Evolutionary conservation across 2,797 vertebrate genomes (phyloP).

Genomic region (Spatula versicolor): DNA sequence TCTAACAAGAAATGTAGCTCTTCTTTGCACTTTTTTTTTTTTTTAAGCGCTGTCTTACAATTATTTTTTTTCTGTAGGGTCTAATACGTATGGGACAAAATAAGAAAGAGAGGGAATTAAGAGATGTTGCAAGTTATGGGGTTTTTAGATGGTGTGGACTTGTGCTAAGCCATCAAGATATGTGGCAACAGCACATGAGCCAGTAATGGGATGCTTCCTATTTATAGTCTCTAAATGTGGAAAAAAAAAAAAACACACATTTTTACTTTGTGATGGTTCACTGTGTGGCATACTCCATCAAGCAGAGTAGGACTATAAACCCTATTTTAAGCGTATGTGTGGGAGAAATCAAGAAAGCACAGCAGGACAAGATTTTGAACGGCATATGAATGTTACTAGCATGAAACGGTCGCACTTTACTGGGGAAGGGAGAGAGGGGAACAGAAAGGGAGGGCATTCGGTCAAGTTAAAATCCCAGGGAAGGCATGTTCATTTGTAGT

Average conservation of each 20-base stretch:
- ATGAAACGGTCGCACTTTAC: background rate
- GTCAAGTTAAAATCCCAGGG: background rate
- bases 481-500: background rate
- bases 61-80: background rate
- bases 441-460: background rate
- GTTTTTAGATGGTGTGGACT: background rate
- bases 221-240: constrained; percentile 1
- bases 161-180: background rate
- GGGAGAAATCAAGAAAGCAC: constrained; percentile 29
- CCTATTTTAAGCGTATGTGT: constrained; percentile 8
- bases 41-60: background rate
- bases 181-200: background rate
- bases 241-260: background rate
- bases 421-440: background rate
- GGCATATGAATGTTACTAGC: background rate
- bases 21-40: background rate
- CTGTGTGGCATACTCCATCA: constrained; percentile 5
- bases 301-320: constrained; percentile 4
- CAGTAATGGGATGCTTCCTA: background rate
- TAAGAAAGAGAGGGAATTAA: background rate
- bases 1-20: background rate
- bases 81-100: background rate
- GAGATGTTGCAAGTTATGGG: background rate
- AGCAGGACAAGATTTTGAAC: constrained; percentile 18
- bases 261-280: constrained; percentile 7